A percentile compares a stretch with the other conserved stretches of the same genome.
Evolutionary conservation across 1,140 invertebrate genomes (phyloP).

Genomic region (Drosophila baimaii): DNA sequence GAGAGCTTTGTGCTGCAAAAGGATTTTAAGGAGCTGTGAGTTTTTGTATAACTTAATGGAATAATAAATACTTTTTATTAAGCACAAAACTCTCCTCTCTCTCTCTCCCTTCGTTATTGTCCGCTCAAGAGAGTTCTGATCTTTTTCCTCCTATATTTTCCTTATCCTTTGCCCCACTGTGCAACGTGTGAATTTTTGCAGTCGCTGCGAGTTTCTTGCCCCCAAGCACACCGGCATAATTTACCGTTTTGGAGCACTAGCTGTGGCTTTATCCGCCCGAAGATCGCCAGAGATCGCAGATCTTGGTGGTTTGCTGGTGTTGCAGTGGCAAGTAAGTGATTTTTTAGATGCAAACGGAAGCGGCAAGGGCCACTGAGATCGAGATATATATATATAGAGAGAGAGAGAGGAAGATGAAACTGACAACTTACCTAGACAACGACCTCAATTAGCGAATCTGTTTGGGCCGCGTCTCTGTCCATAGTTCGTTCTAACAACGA

Average conservation of each 20-base stretch:
- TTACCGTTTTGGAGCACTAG: slow-evolving; percentile 67
- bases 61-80: too few species aligned
- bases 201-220: slow-evolving; percentile 23
- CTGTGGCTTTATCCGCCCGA: slow-evolving; percentile 33
- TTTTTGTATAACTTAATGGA: too few species aligned
- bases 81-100: too few species aligned
- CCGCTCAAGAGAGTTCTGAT: not conserved
- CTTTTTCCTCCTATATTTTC: not conserved
- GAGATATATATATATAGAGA: not conserved
- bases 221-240: slow-evolving; percentile 73
- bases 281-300: slow-evolving; percentile 25
- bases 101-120: not conserved
- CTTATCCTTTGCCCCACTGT: slow-evolving; percentile 23
- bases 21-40: too few species aligned
- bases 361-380: slow-evolving; percentile 31
- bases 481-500: slow-evolving; percentile 70
- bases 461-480: slow-evolving; percentile 53
- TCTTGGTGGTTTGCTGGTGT: slow-evolving; percentile 9
- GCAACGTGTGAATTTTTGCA: slow-evolving; percentile 45
- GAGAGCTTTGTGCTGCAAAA: too few species aligned
- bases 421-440: slow-evolving; percentile 74
- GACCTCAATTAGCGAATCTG: slow-evolving; percentile 77
- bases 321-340: slow-evolving; percentile 21
- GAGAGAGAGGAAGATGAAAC: slow-evolving; percentile 15
- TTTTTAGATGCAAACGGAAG: slow-evolving; percentile 52